These are phyloP conservation scores for Gavialis gangeticus DNA, from an alignment of 2,113 vertebrate species.

Conservation along the genomic window DNA sequence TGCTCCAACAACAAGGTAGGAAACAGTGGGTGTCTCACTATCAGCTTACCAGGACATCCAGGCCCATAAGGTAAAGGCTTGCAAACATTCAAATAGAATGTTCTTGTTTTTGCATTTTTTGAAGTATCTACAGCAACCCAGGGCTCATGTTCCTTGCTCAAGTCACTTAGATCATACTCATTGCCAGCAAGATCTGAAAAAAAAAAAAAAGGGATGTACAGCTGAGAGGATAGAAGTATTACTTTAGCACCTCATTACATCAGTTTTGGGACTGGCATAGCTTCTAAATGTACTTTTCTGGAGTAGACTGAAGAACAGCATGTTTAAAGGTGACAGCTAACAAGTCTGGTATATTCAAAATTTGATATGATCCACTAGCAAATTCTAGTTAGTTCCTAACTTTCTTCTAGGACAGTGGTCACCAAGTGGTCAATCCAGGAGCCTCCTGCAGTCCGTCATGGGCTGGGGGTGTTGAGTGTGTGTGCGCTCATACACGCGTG, in stretches of 20 bases:
- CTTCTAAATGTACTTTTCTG: not conserved
- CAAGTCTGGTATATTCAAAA: not conserved
- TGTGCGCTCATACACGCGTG: too few species aligned
- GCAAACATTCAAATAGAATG: conserved; percentile 93
- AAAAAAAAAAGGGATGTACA: not conserved
- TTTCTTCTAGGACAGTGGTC: not conserved
- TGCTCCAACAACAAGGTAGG: not conserved
- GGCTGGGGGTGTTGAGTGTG: too few species aligned
- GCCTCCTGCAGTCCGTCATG: too few species aligned
- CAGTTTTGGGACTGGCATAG: not conserved
- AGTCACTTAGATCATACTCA: conserved; percentile 91
- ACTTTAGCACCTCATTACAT: not conserved
- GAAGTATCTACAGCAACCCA: conserved; percentile 90
- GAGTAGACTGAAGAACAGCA: not conserved
- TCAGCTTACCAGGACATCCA: conserved; percentile 84
- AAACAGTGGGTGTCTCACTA: not conserved
- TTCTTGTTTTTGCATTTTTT: conserved; percentile 71
- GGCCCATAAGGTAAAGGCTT: conserved; percentile 84
- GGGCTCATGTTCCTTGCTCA: conserved; percentile 81
- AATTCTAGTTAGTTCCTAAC: not conserved
- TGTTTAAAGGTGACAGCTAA: not conserved
- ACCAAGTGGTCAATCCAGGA: not conserved
- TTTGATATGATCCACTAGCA: not conserved
- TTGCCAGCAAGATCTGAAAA: conserved; percentile 88
- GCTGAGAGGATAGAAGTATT: not conserved